Evolutionary conservation across 2,888 invertebrate genomes (phyloP), one percentile per base, ranked within the genome.

Genomic region (Apodemia duryi): DNA sequence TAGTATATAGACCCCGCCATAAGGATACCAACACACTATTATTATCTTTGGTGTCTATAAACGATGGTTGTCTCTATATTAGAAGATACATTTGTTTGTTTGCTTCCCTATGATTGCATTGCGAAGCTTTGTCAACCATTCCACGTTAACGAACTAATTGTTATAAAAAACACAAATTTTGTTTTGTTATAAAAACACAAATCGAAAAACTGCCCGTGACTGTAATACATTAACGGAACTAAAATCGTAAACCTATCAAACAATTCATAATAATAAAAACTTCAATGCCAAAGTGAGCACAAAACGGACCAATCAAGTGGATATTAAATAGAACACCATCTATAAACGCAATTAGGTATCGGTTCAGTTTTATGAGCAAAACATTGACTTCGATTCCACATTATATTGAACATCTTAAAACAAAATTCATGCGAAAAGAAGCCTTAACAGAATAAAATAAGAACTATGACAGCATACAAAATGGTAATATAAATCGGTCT

Each of bases 211-310:
- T 43, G 29, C 63, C 63, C 60, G 61, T 65, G 63, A 63, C 62
- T 63, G 43, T 65, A 62, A 64, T 52, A 63, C 49, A 66, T 61
- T 63, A 11, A 61, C 54, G 63, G 43, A 65, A 64, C 57, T 28
- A 64, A 35, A 65, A 72, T 73, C 74, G 76, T 78, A 76, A 81
- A 60, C 32, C 32, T 32, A 35, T 35, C 57, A 60, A 84, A 84
- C 85, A 83, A 90, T 89, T 88, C 82, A 88, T 86, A 83, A 83
- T 82, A 86, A 88, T 90, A 88, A 88, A 88, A 86, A 84, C 79
- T 83, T 86, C 85, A 84, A 78, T 81, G 77, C 75, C 71, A 71
- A 70, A 80, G 74, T 79, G 75, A 78, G 61, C 74, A 78, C 73
- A 74, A 75, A 78, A 81, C 80, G 76, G 77, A 75, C 78, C 81